Base-by-base conservation (phyloP, 1,140 invertebrate species). In the Trichomalopsis sarcophagae region DNA sequence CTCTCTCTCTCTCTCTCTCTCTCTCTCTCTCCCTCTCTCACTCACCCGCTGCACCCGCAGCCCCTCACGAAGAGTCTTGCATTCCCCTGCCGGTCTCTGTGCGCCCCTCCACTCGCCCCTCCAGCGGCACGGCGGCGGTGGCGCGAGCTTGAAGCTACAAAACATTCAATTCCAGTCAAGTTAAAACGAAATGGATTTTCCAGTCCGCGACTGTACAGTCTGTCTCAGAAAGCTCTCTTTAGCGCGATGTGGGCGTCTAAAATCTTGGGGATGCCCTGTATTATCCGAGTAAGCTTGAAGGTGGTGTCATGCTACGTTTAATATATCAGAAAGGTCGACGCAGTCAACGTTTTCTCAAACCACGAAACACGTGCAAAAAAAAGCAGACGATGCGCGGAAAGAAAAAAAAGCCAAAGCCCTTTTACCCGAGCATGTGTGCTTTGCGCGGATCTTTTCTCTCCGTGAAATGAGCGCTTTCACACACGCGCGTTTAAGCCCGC, bases 101-200 rank as follows among this genome's bases (percentile, higher is more conserved):
- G 82, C 69, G 66, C n/a, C 47, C 23, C 75, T 33, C 80, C 80
- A 71, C 40, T n/a, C 21, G 5, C 73, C 80, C 78, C 81, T 84
- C 78, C 83, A 76, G 66, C 68, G 40, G 40, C 7, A 44, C 68
- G 14, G 36, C 13, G 10, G 11, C 50, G 10, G 11, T 44, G 62
- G 7, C 78, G 55, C 77, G 14, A 75, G 71, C 84, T 84, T 87
- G 84, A 88, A 89, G 89, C 89, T 91, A 91, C 91, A 91, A 92
- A 92, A 92, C 91, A 91, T 91, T 93, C 91, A 91, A 93, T 92
- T 91, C 91, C 86, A 89, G 89, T 91, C 89, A 91, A 91, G 89
- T 91, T 91, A 90, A 90, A 92, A 89, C 90, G 89, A 91, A 92
- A 93, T 92, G 91, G 91, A 91, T 92, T 93, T 91, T 90, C 87